Evolutionary conservation across 2,888 invertebrate genomes (phyloP), one percentile per base, ranked within the genome.

Genomic region (Chrysolina haemoptera): DNA sequence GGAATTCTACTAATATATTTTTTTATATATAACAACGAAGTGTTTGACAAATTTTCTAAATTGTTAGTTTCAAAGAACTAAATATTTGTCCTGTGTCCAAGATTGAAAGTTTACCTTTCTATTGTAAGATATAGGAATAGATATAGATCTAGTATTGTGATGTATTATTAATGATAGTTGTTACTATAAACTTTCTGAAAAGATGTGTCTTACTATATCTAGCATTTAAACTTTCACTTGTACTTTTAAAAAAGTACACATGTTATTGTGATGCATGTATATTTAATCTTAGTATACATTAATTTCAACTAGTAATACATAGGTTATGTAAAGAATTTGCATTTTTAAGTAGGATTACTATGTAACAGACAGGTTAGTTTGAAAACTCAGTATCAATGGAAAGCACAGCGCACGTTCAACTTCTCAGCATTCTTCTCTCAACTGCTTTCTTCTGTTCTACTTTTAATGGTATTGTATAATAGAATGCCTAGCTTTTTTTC

Each of bases 151-250:
- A 81, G 84, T 83, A 80, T 82, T 83, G 83, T 84, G 82, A 83
- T 84, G 84, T 85, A 84, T 83, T 85, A 82, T 79, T 80, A 84
- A 65, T 59, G 68, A 75, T 75, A 74, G 71, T 65, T 68, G 62
- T 71, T 62, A 68, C 80, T 79, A 76, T 81, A 83, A 74, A 81
- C 64, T 70, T 79, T 78, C 81, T 82, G 81, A 81, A 83, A 84
- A 83, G 81, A 86, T 86, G 87, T 87, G 87, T 87, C 86, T 87
- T 87, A 86, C 81, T 85, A 85, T 81, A 41, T 62, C 81, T 86
- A 86, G 86, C 85, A 84, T 86, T 84, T 85, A 85, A 82, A 78
- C 76, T 78, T 82, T 81, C 80, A 82, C 82, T 79, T 81, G 81
- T 83, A 83, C 83, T 78, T 76, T 78, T 68, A 76, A 71, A 77